A percentile compares a stretch with the other conserved stretches of the same genome.
Conservation (phyloP, 2,888 invertebrate genomes). For the Pachliopta kotzebuea region DNA sequence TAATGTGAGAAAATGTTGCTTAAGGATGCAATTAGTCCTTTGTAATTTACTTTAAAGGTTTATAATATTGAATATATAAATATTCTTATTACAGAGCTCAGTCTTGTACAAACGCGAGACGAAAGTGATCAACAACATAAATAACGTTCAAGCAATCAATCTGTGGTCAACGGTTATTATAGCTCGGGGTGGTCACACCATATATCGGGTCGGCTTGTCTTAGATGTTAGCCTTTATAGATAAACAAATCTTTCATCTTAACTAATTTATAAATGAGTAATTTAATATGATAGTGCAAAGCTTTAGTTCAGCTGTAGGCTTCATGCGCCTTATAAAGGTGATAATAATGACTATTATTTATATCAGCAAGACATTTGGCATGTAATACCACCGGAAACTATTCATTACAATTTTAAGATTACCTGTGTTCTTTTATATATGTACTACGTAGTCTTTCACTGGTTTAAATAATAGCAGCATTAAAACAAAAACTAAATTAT, state of each 20-base stretch:
- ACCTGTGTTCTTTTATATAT: no score
- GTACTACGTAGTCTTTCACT: no score
- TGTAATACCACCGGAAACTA: no score
- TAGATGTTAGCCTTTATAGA: background rate
- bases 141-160: background rate
- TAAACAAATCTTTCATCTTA: background rate
- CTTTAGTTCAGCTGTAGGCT: background rate
- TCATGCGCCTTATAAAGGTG: background rate
- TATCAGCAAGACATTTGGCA: no score
- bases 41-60: background rate
- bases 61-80: background rate
- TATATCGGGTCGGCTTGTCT: background rate
- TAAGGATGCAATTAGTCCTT: no score
- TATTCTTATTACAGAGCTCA: background rate
- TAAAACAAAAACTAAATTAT: no score
- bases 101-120: background rate
- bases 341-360: background rate
- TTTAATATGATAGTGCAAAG: background rate
- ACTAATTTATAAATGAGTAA: background rate
- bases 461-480: no score
- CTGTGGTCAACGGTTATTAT: background rate
- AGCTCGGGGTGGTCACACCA: background rate
- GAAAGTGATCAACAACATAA: background rate
- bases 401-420: no score
- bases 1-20: no score